Conservation (phyloP, 2,797 vertebrate genomes). For the Poeciliopsis presidionis region DNA sequence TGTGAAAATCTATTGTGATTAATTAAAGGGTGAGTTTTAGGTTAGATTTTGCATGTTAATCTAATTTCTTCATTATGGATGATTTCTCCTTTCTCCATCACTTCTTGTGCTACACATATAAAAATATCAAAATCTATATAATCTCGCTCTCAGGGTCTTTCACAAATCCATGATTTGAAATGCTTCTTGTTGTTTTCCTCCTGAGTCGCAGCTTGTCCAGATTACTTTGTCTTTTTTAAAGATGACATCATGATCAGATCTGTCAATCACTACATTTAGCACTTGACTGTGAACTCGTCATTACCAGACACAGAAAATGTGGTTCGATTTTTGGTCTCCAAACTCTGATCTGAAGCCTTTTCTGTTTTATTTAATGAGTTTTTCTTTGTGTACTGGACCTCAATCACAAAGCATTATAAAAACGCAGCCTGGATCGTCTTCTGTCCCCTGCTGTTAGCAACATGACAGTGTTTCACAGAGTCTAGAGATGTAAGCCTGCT, state of each 20-base stretch:
- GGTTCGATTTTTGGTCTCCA: conserved; percentile 48
- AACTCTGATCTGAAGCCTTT: conserved; percentile 11
- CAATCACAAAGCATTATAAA: conserved; percentile 58
- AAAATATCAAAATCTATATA: conserved; percentile 51
- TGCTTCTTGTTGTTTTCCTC: conserved; percentile 71
- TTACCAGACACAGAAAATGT: conserved; percentile 46
- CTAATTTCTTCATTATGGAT: conserved; percentile 86
- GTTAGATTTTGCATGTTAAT: conserved; percentile 91
- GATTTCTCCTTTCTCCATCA: conserved; percentile 73
- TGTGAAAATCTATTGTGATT: conserved; percentile 95
- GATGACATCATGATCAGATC: conserved; percentile 66
- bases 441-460: conserved; percentile 30
- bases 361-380: conserved; percentile 14
- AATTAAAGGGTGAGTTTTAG: conserved; percentile 96
- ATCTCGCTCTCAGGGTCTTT: conserved; percentile 95
- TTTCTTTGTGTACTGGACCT: conserved; percentile 47
- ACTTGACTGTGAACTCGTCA: conserved; percentile 90
- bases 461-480: conserved; percentile 87
- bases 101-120: conserved; percentile 52
- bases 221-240: conserved; percentile 47
- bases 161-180: conserved; percentile 75
- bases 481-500: conserved; percentile 86
- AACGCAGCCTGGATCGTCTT: conserved; percentile 43
- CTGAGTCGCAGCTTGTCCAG: conserved; percentile 84
- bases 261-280: conserved; percentile 96